Percentiles rank a stretch among this genome's conserved stretches.
These are phyloP conservation scores for Germaria angustata DNA, from an alignment of 2,888 invertebrate species.

Conservation along the genomic window DNA sequence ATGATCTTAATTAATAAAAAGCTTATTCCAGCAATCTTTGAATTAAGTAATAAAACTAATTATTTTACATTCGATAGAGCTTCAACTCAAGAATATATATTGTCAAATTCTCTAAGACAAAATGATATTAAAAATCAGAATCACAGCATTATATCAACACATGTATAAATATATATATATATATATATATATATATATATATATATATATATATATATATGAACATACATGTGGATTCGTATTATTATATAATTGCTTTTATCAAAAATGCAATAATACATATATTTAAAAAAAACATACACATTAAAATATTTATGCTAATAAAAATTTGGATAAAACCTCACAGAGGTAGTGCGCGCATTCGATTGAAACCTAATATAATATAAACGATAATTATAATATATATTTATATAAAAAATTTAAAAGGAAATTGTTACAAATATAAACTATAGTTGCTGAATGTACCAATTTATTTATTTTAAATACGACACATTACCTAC, in stretches of 20 bases:
- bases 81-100: slow-evolving; percentile 10
- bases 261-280: not conserved
- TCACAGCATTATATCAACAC: slow-evolving; percentile 60
- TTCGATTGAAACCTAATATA: slow-evolving; percentile 11
- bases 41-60: slow-evolving; percentile 1
- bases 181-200: no score
- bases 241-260: slow-evolving; percentile 37
- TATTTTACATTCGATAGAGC: not conserved
- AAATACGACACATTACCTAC: slow-evolving; percentile 31
- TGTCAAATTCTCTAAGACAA: slow-evolving; percentile 16
- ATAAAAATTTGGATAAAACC: slow-evolving; percentile 66
- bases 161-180: slow-evolving; percentile 17
- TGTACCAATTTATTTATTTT: slow-evolving; percentile 31
- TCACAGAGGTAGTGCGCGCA: slow-evolving; percentile 70
- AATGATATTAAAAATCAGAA: slow-evolving; percentile 42
- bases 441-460: not conserved
- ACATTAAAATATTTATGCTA: not conserved
- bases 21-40: slow-evolving; percentile 2
- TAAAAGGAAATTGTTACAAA: slow-evolving; percentile 5
- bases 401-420: slow-evolving; percentile 7
- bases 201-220: no score
- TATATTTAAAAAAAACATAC: not conserved
- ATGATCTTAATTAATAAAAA: slow-evolving; percentile 34
- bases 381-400: slow-evolving; percentile 1
- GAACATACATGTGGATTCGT: not conserved